Percentiles rank a stretch among this genome's conserved stretches.
Conservation (phyloP, 2,888 invertebrate species). For the Eutolmus rufibarbis region DNA sequence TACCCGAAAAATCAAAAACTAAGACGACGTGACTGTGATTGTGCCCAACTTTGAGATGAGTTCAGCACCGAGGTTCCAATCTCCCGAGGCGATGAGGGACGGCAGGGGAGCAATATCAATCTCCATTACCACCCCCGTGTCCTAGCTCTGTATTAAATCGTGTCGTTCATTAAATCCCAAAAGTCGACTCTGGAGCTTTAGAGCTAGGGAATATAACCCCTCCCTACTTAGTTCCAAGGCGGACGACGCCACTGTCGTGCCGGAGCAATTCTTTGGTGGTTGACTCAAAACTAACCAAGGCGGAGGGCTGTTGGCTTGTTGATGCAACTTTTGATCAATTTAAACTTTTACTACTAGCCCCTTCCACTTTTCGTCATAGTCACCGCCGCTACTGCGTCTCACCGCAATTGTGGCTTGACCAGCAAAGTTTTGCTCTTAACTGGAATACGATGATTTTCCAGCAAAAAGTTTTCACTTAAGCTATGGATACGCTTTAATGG, state of each 20-base stretch:
- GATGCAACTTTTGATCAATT: constrained; percentile 32
- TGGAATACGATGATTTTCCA: constrained; percentile 27
- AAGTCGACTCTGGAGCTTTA: not conserved
- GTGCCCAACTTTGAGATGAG: not conserved
- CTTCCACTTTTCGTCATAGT: not conserved
- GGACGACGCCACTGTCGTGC: not conserved
- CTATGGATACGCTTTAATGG: not conserved
- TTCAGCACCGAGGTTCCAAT: not conserved
- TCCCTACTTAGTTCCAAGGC: not conserved
- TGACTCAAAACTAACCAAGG: constrained; percentile 22
- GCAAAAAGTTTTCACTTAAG: constrained; percentile 31
- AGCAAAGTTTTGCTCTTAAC: constrained; percentile 32
- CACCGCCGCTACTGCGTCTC: not conserved
- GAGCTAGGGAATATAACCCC: not conserved
- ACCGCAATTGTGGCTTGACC: constrained; percentile 36
- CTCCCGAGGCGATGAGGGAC: not conserved
- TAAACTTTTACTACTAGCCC: not conserved
- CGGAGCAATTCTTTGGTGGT: not conserved
- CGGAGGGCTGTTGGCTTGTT: not conserved
- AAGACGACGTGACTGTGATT: not conserved
- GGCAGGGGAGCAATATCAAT: not conserved
- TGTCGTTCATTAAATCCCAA: constrained; percentile 11
- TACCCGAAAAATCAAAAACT: not conserved
- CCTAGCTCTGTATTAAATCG: not conserved
- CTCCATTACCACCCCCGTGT: not conserved